Base-by-base conservation (phyloP, 2,113 vertebrate genomes). In the Prinia subflava region DNA sequence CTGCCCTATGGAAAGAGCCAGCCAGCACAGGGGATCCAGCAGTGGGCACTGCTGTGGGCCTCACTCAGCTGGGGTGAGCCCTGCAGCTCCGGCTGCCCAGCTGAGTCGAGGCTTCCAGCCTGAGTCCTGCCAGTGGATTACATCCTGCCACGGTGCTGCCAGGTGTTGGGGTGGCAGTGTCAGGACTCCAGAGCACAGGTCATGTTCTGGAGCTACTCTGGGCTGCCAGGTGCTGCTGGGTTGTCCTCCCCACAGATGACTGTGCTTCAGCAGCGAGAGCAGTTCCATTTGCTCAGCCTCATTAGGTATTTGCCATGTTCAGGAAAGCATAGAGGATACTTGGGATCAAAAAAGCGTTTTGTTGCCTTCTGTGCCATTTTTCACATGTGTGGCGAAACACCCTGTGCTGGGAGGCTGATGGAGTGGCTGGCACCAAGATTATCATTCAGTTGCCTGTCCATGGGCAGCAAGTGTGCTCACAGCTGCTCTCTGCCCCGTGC, bases 1-100 rank as follows among this genome's bases (percentile, higher is more conserved):
- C 37, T 9, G 5, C 31, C 46, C n/a, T 30, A 0, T 82, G 90
- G 56, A 33, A 86, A 71, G 49, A 25, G n/a, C 8, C 44, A 23
- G 27, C 33, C 37, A 59, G 57, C 16, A 19, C 49, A 53, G 39
- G 59, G 39, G 21, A 44, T 57, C 33, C 47, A 52, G 44, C 2
- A 2, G 55, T 6, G 6, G 17, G 25, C 0, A 0, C 57, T 41
- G 7, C 75, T 1, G 0, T 15, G 46, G 59, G 31, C 10, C 33
- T 53, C 1, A 0, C 27, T 46, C 5, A 3, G 10, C 25, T 13
- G 15, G 30, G 22, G 37, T n/a, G 28, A 90, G 49, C 30, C 60
- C 31, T 69, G 49, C 37, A n/a, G 50, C 63, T 91, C 50, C 37
- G 59, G 23, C 76, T 7, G 1, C 57, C 47, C 1, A 1, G 7